Evolutionary conservation across 2,888 invertebrate species (phyloP), one percentile per base, ranked within the genome.

Genomic region (Diarsia mendica): DNA sequence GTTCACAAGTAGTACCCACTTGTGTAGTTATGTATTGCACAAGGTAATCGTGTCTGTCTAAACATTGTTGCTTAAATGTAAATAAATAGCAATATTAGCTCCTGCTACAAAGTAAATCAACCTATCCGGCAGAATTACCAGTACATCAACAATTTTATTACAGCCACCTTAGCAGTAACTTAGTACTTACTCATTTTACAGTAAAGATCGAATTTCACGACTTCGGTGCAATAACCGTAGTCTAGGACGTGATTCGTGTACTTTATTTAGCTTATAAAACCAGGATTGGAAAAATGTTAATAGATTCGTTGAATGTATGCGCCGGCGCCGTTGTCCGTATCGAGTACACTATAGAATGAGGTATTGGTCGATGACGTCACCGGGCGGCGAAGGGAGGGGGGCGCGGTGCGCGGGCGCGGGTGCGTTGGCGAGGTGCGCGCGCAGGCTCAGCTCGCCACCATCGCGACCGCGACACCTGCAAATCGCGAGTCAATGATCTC

Each of bases 401-500:
- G 75, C 51, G 68, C 33, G 75, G 79, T 77, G 71, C 76, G 82
- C 79, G 78, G 80, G 77, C 72, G 71, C 75, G 71, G 63, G 63
- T 74, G 82, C 82, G 80, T 88, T 85, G 81, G 81, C 78, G 86
- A 83, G 79, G 79, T 82, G 79, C 75, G 77, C 75, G 72, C 81
- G 51, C 80, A 73, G 70, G 84, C 77, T 75, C 76, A n/a, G 77
- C 84, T 79, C 81, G 79, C 87, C 77, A 86, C 81, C 83, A 87
- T 88, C 87, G 86, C 81, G 82, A 84, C 74, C 85, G 83, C 89
- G 87, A 91, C 90, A 90, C 90, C 90, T 90, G 90, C 90, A 85
- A 88, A 88, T 86, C 88, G 84, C 88, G 88, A 88, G 90, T 90
- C 90, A 90, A 88, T 88, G 90, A 87, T 90, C 90, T 85, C 88